Evolutionary conservation across 2,113 vertebrate species (phyloP).

Genomic region (Brachyistius frenatus): DNA sequence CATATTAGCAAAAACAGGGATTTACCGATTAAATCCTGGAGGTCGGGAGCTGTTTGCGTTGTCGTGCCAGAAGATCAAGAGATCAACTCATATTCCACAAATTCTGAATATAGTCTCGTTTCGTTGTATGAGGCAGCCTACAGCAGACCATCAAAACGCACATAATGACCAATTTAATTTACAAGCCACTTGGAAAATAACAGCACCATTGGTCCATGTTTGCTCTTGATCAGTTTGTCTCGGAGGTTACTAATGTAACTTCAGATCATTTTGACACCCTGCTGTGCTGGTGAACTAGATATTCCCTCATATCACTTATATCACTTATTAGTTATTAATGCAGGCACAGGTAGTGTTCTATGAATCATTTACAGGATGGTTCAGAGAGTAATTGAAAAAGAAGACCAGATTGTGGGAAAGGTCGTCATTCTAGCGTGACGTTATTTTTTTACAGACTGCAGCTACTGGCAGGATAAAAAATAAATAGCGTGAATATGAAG

Average conservation of each 20-base stretch:
- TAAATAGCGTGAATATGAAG: neutral
- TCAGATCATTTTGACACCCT: conserved; percentile 21
- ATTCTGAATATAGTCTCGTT: conserved; percentile 1
- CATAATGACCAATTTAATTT: conserved; percentile 6
- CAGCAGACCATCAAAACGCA: neutral
- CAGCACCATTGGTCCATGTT: neutral
- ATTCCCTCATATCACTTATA: conserved; percentile 32
- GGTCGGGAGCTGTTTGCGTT: conserved; percentile 38
- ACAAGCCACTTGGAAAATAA: neutral
- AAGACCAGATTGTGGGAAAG: conserved; percentile 36
- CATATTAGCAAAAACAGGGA: conserved; percentile 50
- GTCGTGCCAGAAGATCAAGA: conserved; percentile 45
- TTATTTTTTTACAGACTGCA: neutral
- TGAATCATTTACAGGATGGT: conserved; percentile 39
- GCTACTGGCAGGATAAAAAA: neutral
- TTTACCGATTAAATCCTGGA: conserved; percentile 63
- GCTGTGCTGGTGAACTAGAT: neutral
- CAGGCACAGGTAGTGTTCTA: neutral
- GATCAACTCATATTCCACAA: conserved; percentile 44
- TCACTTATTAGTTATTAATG: conserved; percentile 41
- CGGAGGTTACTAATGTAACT: neutral
- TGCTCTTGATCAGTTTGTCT: neutral
- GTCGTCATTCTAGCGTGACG: conserved; percentile 23
- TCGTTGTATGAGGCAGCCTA: neutral
- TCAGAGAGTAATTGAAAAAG: conserved; percentile 46